Conservation (phyloP, 2,888 invertebrate species). For the Danaus chrysippus region DNA sequence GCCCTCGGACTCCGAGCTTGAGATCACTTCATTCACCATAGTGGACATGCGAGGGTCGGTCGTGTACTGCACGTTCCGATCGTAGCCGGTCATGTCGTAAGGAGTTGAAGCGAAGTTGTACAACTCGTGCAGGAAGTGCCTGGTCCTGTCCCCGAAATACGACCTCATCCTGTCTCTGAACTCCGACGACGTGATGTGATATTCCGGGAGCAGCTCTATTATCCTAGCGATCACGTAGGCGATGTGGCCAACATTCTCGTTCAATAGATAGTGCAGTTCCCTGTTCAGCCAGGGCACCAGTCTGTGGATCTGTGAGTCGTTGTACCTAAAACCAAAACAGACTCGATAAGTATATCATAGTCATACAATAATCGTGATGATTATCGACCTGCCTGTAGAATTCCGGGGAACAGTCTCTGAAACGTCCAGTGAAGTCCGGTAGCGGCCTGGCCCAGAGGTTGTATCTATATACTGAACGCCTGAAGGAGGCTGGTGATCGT, state of each 20-base stretch:
- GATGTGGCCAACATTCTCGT: conserved; percentile 81
- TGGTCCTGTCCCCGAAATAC: conserved; percentile 84
- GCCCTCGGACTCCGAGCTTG: conserved; percentile 59
- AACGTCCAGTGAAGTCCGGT: conserved; percentile 84
- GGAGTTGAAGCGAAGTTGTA: conserved; percentile 92
- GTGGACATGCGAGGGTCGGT: conserved; percentile 75
- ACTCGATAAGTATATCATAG: not conserved
- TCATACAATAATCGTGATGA: not conserved
- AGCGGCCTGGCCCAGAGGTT: conserved; percentile 87
- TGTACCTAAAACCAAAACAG: conserved; percentile 77
- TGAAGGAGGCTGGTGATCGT: conserved; percentile 69
- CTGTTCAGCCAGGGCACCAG: conserved; percentile 93
- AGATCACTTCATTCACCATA: conserved; percentile 77
- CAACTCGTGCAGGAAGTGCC: conserved; percentile 94
- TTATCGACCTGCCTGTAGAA: conserved; percentile 82
- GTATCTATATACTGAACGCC: conserved; percentile 86
- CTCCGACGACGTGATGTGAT: conserved; percentile 82
- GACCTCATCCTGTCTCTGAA: conserved; percentile 85
- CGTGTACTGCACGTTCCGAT: conserved; percentile 83
- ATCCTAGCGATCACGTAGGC: conserved; percentile 84
- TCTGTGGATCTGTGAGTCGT: conserved; percentile 89
- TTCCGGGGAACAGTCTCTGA: conserved; percentile 85
- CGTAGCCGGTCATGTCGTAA: conserved; percentile 90
- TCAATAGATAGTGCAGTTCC: conserved; percentile 88
- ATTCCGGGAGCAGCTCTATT: conserved; percentile 82